These are phyloP conservation scores for Sternarchorhynchus goeldii DNA, from an alignment of 2,797 vertebrate genomes.

Conservation along the genomic window DNA sequence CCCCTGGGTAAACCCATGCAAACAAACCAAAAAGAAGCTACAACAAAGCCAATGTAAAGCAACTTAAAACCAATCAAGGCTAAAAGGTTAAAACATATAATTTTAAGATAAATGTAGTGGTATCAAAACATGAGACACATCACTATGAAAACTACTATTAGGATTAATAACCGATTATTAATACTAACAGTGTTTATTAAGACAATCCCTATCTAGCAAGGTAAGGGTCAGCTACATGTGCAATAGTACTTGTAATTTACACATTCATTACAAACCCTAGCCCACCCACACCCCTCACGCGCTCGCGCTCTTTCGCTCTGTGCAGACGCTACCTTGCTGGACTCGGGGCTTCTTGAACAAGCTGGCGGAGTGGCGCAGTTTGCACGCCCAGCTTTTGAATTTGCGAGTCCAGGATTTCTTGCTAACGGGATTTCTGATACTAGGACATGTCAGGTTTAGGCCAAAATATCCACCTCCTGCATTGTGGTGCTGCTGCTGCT, in stretches of 20 bases:
- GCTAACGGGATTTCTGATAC: constrained; percentile 97
- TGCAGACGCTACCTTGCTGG: constrained; percentile 91
- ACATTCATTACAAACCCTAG: constrained; percentile 72
- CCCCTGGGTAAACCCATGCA: constrained; percentile 73
- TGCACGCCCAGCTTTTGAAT: constrained; percentile 97
- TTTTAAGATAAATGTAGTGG: constrained; percentile 64
- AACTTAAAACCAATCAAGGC: constrained; percentile 38
- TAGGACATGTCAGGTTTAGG: constrained; percentile 99
- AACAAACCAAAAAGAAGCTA: constrained; percentile 68
- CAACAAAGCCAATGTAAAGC: constrained; percentile 48
- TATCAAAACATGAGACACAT: constrained; percentile 65
- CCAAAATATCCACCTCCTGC: constrained; percentile 99
- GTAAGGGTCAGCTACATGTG: constrained; percentile 65
- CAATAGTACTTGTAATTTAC: constrained; percentile 68
- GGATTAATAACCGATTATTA: constrained; percentile 64
- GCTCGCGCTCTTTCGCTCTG: constrained; percentile 75
- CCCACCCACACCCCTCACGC: constrained; percentile 74
- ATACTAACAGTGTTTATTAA: constrained; percentile 30
- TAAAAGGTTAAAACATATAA: constrained; percentile 63
- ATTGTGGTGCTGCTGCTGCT: constrained; percentile 82
- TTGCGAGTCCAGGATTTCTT: constrained; percentile 97
- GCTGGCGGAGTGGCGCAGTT: constrained; percentile 94
- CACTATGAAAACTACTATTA: constrained; percentile 52
- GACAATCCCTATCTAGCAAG: constrained; percentile 49
- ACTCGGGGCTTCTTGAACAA: constrained; percentile 96